Conservation (phyloP, 2,113 vertebrate genomes). For the human region DNA sequence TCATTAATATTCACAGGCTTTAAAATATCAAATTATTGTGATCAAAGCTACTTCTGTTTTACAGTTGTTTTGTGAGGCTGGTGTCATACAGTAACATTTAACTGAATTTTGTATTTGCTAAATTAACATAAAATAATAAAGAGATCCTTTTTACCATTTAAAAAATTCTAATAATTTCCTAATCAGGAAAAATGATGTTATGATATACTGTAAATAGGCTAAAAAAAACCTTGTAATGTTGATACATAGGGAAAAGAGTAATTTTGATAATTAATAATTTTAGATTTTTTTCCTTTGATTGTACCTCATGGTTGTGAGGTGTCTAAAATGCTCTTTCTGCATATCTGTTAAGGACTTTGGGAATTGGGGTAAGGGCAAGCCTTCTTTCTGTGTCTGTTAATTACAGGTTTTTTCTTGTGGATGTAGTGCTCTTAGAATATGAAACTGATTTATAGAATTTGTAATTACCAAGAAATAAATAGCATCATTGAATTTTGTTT, state of each 20-base stretch:
- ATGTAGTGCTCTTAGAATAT: constrained; percentile 27
- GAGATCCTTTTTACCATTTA: neutral
- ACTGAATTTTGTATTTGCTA: constrained; percentile 26
- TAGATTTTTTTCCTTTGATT: constrained; percentile 38
- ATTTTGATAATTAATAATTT: constrained; percentile 44
- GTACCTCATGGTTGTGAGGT: neutral
- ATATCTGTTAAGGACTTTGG: constrained; percentile 20
- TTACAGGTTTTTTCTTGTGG: neutral
- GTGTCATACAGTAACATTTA: neutral
- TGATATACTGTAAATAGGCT: neutral
- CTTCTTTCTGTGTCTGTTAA: neutral
- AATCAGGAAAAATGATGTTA: constrained; percentile 29
- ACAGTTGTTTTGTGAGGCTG: neutral
- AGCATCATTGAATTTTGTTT: constrained; percentile 32
- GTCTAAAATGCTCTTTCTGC: constrained; percentile 47
- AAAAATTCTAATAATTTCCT: constrained; percentile 27
- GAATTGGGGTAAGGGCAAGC: neutral
- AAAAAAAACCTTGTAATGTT: constrained; percentile 27
- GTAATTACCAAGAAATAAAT: constrained; percentile 8
- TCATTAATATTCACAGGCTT: constrained; percentile 20
- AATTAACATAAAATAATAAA: constrained; percentile 14
- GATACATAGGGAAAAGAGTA: constrained; percentile 21
- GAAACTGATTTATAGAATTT: constrained; percentile 29
- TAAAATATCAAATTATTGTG: constrained; percentile 16
- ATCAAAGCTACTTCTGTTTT: constrained; percentile 12